Percentiles rank a stretch among this genome's conserved stretches.
Conservation (phyloP, 2,113 vertebrate genomes). For the Tachycineta bicolor region DNA sequence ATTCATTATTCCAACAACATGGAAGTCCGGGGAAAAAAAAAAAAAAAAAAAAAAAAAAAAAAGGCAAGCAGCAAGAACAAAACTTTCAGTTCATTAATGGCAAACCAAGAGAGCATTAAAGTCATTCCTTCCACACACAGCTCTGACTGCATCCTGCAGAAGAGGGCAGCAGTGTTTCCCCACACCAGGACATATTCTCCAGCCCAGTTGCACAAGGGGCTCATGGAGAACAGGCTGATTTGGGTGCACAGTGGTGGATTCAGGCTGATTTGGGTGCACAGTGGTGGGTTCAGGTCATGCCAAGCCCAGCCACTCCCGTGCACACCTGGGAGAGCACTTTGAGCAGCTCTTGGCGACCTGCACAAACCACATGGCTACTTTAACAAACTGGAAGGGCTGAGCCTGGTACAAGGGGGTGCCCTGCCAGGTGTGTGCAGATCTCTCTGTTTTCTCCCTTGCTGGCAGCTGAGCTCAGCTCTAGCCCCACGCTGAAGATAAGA, state of each 20-base stretch:
- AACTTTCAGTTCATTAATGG: background rate
- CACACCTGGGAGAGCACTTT: background rate
- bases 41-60: background rate
- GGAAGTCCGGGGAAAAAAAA: background rate
- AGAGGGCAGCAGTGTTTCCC: background rate
- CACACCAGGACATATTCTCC: background rate
- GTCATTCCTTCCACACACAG: background rate
- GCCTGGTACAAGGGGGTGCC: background rate
- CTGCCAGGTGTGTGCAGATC: background rate
- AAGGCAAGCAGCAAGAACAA: background rate
- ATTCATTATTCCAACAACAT: background rate
- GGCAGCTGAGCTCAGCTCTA: background rate
- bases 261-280: background rate
- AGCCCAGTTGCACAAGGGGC: background rate
- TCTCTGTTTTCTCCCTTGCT: background rate
- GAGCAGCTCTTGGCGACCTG: background rate
- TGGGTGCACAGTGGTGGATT: background rate
- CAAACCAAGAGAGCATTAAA: background rate
- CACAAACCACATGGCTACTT: fast-evolving
- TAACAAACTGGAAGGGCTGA: background rate
- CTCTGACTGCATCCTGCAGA: background rate
- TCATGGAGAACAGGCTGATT: background rate
- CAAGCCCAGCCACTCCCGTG: fast-evolving
- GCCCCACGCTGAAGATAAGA: background rate
- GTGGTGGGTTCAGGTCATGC: fast-evolving